Evolutionary conservation across 2,113 vertebrate genomes (phyloP), one percentile per base, ranked within the genome.

Genomic region (Okapia johnstoni): DNA sequence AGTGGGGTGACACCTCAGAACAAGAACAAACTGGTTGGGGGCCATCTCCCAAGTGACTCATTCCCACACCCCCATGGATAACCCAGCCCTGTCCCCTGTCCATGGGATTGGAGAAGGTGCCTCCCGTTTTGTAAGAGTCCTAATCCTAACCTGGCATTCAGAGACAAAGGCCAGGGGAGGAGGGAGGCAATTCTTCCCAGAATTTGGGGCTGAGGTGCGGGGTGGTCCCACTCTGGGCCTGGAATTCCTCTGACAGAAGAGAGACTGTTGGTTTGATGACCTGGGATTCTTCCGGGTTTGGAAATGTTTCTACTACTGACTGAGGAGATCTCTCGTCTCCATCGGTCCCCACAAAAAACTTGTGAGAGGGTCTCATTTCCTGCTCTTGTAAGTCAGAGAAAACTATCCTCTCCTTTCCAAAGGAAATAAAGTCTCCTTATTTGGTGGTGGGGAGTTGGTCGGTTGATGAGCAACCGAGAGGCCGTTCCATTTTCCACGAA

Each of bases 141-240:
- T 54, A 66, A 63, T 52, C 58, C 90, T 95, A 88, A 50, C 36
- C 48, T 58, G 46, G 33, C 46, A 84, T 26, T 57, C 19, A 40
- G 40, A 87, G 88, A 95, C 97, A 97, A 98, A 98, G 88, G 77
- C 85, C 88, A 55, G 46, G 33, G 60, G 30, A 87, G 28, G 26
- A 94, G 30, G 58, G 57, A 93, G 89, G 19, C 50, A 63, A 58
- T 58, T 89, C 33, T 92, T 86, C n/a, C 19, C n/a, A 3, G 1
- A 55, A 55, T n/a, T 90, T 79, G 57, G 40, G 46, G 57, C 50
- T 30, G 52, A 58, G 50, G 80, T 54, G 7, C 5, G 0, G 43
- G 28, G 54, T 52, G 28, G 77, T 55, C 30, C 36, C 80, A 26
- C 46, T 88, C 88, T 54, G 28, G 16, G 92, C 50, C 84, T n/a